These are phyloP conservation scores for Pteronotus mesoamericanus DNA, from an alignment of 2,797 vertebrate species.

Conservation along the genomic window DNA sequence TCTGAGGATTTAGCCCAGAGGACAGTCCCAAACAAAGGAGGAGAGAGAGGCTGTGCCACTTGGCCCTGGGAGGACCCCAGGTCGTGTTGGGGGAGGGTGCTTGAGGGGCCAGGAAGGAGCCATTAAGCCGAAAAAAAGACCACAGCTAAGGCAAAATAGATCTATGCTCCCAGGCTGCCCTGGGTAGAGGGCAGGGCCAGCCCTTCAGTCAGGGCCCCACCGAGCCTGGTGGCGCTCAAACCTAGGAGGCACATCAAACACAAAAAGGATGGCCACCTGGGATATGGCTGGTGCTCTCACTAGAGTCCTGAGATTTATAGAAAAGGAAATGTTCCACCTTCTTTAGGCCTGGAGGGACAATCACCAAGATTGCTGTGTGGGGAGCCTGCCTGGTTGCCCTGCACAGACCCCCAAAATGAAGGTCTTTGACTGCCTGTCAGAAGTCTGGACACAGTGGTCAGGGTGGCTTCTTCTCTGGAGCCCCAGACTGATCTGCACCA, in stretches of 20 bases:
- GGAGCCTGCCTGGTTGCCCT: neutral
- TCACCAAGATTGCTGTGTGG: neutral
- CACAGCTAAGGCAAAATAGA: neutral
- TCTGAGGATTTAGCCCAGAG: neutral
- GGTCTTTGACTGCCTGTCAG: neutral
- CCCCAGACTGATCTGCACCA: neutral
- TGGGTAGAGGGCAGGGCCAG: neutral
- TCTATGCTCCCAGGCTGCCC: rapidly evolving
- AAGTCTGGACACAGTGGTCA: neutral
- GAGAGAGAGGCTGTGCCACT: neutral
- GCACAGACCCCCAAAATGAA: neutral
- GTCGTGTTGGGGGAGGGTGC: neutral
- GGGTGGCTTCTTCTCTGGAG: neutral
- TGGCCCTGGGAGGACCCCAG: neutral
- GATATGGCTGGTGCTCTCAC: neutral
- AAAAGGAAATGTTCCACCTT: neutral
- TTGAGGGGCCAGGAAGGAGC: neutral
- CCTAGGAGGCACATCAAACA: neutral
- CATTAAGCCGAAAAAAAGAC: neutral
- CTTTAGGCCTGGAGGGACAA: neutral
- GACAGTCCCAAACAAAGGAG: neutral
- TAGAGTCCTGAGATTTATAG: neutral
- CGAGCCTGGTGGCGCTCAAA: neutral
- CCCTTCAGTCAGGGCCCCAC: neutral
- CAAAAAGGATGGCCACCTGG: neutral